These are phyloP conservation scores for Danio aesculapii DNA, from an alignment of 2,797 vertebrate genomes.

Conservation along the genomic window DNA sequence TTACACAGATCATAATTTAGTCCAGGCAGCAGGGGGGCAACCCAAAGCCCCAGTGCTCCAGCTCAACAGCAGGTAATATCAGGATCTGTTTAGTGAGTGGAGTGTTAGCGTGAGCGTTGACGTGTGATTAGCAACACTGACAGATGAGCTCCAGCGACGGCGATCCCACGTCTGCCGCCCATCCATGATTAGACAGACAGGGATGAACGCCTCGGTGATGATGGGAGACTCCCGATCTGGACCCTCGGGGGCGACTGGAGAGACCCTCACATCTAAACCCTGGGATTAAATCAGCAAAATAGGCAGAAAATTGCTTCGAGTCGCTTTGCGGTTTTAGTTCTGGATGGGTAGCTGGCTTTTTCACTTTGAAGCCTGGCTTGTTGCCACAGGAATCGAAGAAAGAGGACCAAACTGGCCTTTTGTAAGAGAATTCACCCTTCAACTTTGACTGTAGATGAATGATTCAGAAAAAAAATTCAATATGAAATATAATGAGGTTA, in stretches of 20 bases:
- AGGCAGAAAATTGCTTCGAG: slow-evolving; percentile 82
- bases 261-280: slow-evolving; percentile 70
- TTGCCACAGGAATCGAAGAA: slow-evolving; percentile 73
- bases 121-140: slow-evolving; percentile 71
- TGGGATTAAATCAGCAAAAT: slow-evolving; percentile 81
- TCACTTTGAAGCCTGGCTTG: slow-evolving; percentile 75
- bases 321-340: slow-evolving; percentile 79
- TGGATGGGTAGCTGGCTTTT: slow-evolving; percentile 77
- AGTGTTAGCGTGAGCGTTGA: slow-evolving; percentile 52
- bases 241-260: slow-evolving; percentile 58
- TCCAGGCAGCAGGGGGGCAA: slow-evolving; percentile 47
- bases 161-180: slow-evolving; percentile 62
- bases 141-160: slow-evolving; percentile 68
- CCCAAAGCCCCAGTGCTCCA: slow-evolving; percentile 53
- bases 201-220: slow-evolving; percentile 70
- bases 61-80: slow-evolving; percentile 68
- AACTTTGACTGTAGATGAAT: slow-evolving; percentile 64
- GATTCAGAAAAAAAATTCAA: slow-evolving; percentile 18
- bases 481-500: slow-evolving; percentile 29
- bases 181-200: slow-evolving; percentile 68
- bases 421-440: slow-evolving; percentile 62
- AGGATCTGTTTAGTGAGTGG: slow-evolving; percentile 58
- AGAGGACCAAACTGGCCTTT: slow-evolving; percentile 69
- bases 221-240: slow-evolving; percentile 65
- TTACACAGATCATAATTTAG: slow-evolving; percentile 40